Base-by-base conservation (phyloP, 2,888 invertebrate species). In the Oscheius sp. region DNA sequence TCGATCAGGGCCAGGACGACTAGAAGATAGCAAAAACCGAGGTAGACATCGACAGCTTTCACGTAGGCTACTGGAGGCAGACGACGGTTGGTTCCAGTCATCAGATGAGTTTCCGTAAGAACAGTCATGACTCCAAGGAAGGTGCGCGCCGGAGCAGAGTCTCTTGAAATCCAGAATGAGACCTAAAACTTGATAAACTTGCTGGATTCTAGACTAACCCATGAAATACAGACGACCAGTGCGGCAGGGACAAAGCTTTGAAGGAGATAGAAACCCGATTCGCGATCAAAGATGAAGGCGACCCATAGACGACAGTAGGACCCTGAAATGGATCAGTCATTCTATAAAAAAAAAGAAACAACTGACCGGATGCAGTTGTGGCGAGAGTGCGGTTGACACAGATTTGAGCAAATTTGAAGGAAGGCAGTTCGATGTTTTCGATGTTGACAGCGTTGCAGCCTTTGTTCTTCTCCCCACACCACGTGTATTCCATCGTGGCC, bases 121-220 rank as follows among this genome's bases (percentile, higher is more conserved):
- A 84, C 81, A 32, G 83, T 83, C 81, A 83, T 82, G 21, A 82
- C 79, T 42, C 83, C 77, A 21, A 79, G 76, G 9, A 74, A 63
- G n/a, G 71, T 74, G 55, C 71, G 10, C 47, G 96, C 96, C 79
- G 96, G 96, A 13, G 97, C 96, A 47, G 96, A 96, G 90, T 96
- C 96, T 89, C 96, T 96, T 90, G 96, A 96, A 82, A 96, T 96
- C 96, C 97, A 97, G 91, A 97, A 97, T 2, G 96, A 96, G 33
- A 97, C 96, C 96, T 86, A 13, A 29, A 68, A 35, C 35, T 58
- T 78, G 10, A 57, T 55, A 9, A 33, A 48, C 57, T n/a, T 68
- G 58, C 37, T 9, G 9, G n/a, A 32, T 2, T 29, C 21, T 33
- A 10, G 21, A 33, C 65, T 10, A 47, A 83, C 83, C 83, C 83